Evolutionary conservation across 2,113 vertebrate genomes (phyloP).

Genomic region (Nerophis ophidion): DNA sequence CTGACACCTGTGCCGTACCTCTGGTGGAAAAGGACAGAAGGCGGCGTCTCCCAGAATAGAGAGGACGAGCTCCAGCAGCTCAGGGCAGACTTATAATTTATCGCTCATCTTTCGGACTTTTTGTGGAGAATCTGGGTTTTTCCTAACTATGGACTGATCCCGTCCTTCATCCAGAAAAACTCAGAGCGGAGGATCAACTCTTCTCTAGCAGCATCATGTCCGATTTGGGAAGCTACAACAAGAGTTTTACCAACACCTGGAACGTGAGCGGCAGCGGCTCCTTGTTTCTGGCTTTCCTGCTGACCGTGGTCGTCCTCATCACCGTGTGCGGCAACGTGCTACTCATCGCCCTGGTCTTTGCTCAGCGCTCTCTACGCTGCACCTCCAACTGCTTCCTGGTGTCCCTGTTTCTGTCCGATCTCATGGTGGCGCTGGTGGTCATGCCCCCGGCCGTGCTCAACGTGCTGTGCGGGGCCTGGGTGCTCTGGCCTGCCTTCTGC

Average conservation of each 20-base stretch:
- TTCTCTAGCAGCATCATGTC: slow-evolving; percentile 44
- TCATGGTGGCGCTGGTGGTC: slow-evolving; percentile 95
- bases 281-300: slow-evolving; percentile 75
- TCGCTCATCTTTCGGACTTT: background rate
- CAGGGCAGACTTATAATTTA: slow-evolving; percentile 22
- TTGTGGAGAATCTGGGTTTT: slow-evolving; percentile 21
- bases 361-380: slow-evolving; percentile 87
- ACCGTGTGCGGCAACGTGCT: slow-evolving; percentile 82
- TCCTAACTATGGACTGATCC: slow-evolving; percentile 1
- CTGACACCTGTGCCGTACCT: slow-evolving; percentile 46
- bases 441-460: slow-evolving; percentile 98
- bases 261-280: slow-evolving; percentile 76
- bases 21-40: slow-evolving; percentile 18
- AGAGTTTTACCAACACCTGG: slow-evolving; percentile 54
- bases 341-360: slow-evolving; percentile 85
- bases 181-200: background rate
- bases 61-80: slow-evolving; percentile 17
- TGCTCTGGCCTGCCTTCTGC: slow-evolving; percentile 82
- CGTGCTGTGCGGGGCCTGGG: slow-evolving; percentile 86
- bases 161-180: background rate
- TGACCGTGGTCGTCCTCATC: slow-evolving; percentile 85
- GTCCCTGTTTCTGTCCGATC: slow-evolving; percentile 92
- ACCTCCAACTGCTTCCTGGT: slow-evolving; percentile 96
- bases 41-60: slow-evolving; percentile 19
- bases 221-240: slow-evolving; percentile 51